phyloP scores from a whole-genome alignment of 2,888 invertebrate genomes.

The Cerceris ruficornis region DNA sequence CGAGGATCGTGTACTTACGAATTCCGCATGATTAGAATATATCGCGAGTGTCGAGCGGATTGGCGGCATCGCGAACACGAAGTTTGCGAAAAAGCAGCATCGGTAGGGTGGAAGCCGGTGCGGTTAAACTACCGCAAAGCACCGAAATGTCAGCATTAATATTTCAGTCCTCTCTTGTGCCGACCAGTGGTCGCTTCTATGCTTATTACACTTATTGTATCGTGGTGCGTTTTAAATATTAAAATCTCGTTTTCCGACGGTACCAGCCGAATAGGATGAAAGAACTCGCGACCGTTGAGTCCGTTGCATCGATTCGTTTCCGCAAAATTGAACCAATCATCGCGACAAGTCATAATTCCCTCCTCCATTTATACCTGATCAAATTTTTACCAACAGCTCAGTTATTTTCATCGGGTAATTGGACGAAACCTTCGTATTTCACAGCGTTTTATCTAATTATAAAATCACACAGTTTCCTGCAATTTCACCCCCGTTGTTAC shows the following conservation, averaged over 20 bases:
- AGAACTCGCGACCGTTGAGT: constrained; percentile 8
- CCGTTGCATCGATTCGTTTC: constrained; percentile 17
- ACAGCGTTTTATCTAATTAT: neutral
- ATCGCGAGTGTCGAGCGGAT: constrained; percentile 55
- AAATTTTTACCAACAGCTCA: neutral
- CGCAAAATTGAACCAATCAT: constrained; percentile 1
- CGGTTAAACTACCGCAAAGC: constrained; percentile 66
- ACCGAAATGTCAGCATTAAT: constrained; percentile 73
- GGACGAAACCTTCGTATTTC: no score
- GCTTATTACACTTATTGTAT: constrained; percentile 73
- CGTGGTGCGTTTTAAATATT: constrained; percentile 66
- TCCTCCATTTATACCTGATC: neutral
- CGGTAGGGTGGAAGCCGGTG: constrained; percentile 22
- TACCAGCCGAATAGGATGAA: constrained; percentile 7
- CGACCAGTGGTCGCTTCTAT: constrained; percentile 61
- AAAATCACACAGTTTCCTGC: neutral
- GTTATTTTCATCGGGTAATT: no score
- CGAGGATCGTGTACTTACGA: constrained; percentile 27
- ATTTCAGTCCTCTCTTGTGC: constrained; percentile 67
- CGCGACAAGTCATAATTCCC: neutral
- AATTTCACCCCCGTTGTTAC: no score
- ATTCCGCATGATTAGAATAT: constrained; percentile 56
- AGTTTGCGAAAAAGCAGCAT: constrained; percentile 41
- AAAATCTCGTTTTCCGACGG: constrained; percentile 66
- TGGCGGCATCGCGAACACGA: constrained; percentile 50